Percentiles rank a stretch among this genome's conserved stretches.
Evolutionary conservation across 2,113 vertebrate genomes (phyloP).

Genomic region (Todiramphus chloris): DNA sequence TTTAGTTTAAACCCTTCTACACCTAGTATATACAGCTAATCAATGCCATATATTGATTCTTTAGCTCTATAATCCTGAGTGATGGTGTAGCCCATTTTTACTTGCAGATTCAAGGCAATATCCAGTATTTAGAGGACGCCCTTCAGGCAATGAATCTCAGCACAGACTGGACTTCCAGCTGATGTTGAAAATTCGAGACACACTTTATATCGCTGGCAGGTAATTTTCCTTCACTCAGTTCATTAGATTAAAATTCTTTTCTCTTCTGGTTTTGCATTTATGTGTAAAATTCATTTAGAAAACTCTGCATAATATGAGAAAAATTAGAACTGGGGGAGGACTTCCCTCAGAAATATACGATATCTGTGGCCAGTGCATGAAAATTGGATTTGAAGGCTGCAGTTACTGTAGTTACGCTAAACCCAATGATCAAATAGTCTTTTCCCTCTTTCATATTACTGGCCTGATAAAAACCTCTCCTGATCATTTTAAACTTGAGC

Average conservation of each 20-base stretch:
- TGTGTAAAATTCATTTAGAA: slow-evolving; percentile 73
- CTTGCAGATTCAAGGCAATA: slow-evolving; percentile 94
- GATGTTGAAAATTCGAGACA: slow-evolving; percentile 99
- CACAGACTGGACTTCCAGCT: slow-evolving; percentile 99
- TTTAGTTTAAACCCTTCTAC: slow-evolving; percentile 84
- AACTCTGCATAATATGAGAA: slow-evolving; percentile 72
- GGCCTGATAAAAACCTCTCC: slow-evolving; percentile 15
- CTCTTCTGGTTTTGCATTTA: slow-evolving; percentile 74
- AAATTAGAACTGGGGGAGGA: slow-evolving; percentile 57
- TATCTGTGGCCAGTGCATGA: slow-evolving; percentile 50
- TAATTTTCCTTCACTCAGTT: slow-evolving; percentile 86
- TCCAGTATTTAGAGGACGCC: slow-evolving; percentile 97
- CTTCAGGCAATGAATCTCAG: slow-evolving; percentile 97
- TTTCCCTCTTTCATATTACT: slow-evolving; percentile 49
- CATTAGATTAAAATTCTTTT: slow-evolving; percentile 87
- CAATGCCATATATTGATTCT: slow-evolving; percentile 81
- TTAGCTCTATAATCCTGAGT: slow-evolving; percentile 81
- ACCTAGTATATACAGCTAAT: slow-evolving; percentile 83
- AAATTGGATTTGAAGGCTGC: slow-evolving; percentile 61
- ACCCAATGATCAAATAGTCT: slow-evolving; percentile 55
- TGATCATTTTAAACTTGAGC: slow-evolving; percentile 59
- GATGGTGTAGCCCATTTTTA: slow-evolving; percentile 80
- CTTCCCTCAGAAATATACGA: slow-evolving; percentile 32
- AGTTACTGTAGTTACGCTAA: slow-evolving; percentile 59
- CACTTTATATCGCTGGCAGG: slow-evolving; percentile 98